Evolutionary conservation across 2,888 invertebrate species (phyloP).

Genomic region (Mactromeris polynyma): DNA sequence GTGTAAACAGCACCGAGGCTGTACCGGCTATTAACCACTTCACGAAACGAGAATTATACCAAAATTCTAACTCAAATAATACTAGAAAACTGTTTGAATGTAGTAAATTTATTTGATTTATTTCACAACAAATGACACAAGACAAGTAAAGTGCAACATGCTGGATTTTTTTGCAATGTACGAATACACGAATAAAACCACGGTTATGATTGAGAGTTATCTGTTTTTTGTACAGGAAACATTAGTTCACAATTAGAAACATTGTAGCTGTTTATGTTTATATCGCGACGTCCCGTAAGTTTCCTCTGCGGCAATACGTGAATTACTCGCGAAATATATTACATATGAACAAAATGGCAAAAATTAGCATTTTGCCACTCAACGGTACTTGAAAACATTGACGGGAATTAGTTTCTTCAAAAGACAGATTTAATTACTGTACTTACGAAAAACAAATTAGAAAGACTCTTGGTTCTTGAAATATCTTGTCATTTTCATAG

Average conservation of each 20-base stretch:
- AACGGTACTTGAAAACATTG: conserved; percentile 22
- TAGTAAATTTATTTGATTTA: conserved; percentile 19
- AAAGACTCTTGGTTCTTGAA: conserved; percentile 34
- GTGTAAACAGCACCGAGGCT: neutral
- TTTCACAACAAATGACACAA: neutral
- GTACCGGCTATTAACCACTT: neutral
- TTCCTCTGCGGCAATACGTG: neutral
- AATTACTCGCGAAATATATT: neutral
- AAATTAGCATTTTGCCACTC: conserved; percentile 5
- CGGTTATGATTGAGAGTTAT: neutral
- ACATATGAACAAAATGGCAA: conserved; percentile 8
- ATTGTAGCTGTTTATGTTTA: conserved; percentile 7
- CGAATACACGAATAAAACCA: neutral
- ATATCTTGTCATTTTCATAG: conserved; percentile 39
- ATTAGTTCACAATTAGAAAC: neutral
- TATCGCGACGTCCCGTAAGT: neutral
- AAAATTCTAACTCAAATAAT: neutral
- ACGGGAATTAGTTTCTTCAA: conserved; percentile 36
- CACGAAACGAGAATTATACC: neutral
- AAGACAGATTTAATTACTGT: conserved; percentile 39
- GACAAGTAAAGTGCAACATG: neutral
- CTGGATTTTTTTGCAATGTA: neutral
- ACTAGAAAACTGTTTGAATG: conserved; percentile 11
- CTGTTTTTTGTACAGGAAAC: neutral
- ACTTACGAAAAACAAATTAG: conserved; percentile 49